phyloP scores from a whole-genome alignment of 2,888 invertebrate species.

The Drosophila siamana region DNA sequence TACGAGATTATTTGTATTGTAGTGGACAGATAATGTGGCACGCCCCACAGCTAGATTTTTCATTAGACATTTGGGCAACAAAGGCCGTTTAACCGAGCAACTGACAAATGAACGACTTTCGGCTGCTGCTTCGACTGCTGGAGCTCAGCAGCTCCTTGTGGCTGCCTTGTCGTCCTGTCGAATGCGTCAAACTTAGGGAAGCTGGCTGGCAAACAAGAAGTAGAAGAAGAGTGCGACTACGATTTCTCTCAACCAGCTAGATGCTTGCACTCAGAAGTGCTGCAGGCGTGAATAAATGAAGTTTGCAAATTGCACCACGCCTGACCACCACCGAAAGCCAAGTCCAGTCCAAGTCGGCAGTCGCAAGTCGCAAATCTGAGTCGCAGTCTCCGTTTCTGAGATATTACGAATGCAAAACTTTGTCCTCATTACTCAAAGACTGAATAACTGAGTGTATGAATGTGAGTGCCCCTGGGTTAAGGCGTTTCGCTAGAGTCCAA shows the following conservation, averaged over 20 bases:
- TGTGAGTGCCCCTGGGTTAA: constrained; percentile 69
- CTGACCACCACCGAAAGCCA: constrained; percentile 74
- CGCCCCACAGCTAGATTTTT: neutral
- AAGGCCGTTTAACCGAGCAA: constrained; percentile 54
- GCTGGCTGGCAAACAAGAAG: constrained; percentile 66
- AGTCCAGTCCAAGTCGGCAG: constrained; percentile 28
- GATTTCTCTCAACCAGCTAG: constrained; percentile 9
- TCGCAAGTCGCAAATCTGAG: constrained; percentile 32
- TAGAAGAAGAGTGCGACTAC: neutral
- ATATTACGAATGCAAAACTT: constrained; percentile 79
- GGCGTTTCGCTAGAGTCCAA: constrained; percentile 74
- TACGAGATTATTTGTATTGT: neutral
- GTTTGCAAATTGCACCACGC: constrained; percentile 82
- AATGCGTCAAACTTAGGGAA: constrained; percentile 72
- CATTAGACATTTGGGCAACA: constrained; percentile 24
- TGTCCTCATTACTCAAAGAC: constrained; percentile 76
- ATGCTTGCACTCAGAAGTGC: constrained; percentile 61
- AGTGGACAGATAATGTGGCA: too few species aligned
- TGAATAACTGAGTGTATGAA: constrained; percentile 26
- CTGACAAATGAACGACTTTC: constrained; percentile 65
- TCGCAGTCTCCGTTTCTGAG: constrained; percentile 38
- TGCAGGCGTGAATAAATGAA: constrained; percentile 79
- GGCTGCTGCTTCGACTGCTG: constrained; percentile 4
- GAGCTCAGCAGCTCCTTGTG: constrained; percentile 32
- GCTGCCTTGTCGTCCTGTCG: constrained; percentile 65